These are phyloP conservation scores for Protaetia brevitarsis DNA, from an alignment of 1,140 invertebrate genomes.

Conservation along the genomic window DNA sequence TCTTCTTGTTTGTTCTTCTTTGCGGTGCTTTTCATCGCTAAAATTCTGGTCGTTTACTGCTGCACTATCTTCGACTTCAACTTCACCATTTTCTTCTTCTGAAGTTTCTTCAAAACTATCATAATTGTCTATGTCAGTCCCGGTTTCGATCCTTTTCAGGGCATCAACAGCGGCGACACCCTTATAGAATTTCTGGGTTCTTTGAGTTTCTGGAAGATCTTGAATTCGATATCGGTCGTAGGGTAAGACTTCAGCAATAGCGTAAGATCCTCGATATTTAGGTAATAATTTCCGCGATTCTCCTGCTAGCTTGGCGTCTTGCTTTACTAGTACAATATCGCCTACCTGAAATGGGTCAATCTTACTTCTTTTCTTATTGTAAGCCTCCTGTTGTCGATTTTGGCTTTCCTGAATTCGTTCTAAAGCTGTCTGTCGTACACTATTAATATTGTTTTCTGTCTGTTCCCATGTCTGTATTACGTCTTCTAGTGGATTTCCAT, in stretches of 20 bases:
- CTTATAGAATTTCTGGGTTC: neutral
- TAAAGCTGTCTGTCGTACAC: neutral
- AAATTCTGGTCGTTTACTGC: too few species aligned
- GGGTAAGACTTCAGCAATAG: neutral
- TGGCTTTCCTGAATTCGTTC: neutral
- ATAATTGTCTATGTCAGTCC: too few species aligned
- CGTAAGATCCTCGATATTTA: neutral
- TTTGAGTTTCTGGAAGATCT: neutral
- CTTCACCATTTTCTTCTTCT: too few species aligned
- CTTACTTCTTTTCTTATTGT: neutral
- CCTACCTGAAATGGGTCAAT: neutral
- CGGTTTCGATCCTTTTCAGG: too few species aligned
- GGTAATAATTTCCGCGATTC: neutral
- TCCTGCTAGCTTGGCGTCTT: neutral
- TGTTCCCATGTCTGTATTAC: neutral
- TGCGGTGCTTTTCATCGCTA: too few species aligned
- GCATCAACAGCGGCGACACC: too few species aligned
- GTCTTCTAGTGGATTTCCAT: neutral
- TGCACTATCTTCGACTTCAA: too few species aligned
- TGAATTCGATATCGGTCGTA: neutral
- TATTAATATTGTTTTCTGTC: too few species aligned
- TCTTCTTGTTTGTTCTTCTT: too few species aligned
- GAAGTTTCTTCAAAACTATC: too few species aligned
- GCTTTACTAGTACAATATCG: neutral
- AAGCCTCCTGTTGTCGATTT: neutral